Evolutionary conservation across 1,140 invertebrate species (phyloP), one percentile per base, ranked within the genome.

Genomic region (Eufriesea mexicana): DNA sequence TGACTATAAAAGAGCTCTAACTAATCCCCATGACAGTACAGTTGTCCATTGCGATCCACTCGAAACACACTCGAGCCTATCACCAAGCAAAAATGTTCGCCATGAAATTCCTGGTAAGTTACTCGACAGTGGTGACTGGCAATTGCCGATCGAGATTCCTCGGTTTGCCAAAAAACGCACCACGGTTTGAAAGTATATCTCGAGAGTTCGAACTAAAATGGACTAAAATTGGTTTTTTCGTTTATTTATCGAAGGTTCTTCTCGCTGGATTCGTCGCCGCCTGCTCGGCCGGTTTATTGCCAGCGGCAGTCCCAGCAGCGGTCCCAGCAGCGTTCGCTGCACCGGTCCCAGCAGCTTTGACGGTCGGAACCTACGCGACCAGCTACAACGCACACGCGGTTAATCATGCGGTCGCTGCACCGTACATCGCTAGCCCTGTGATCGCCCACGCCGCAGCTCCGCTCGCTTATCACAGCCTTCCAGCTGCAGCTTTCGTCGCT

Each of bases 311-410:
- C 7, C 93, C 95, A 28, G 51, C 94, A 7, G 64, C 84, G 18
- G 91, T 92, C 71, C 84, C 92, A 64, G 93, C 93, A 0, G 89
- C 93, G 23, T 92, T 94, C 8, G 93, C 95, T 7, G 94, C 94
- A 6, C 92, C 94, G 0, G 92, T 95, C n/a, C 94, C 95, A 25
- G 93, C 95, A 35, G 95, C 95, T 9, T 93, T 95, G 68, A 94
- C 93, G 51, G 92, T 96, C 1, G 95, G 95, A 5, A 96, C 96
- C 1, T 95, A 95, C 72, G 95, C 95, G 23, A 95, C 92, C 83
- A 96, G 95, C 35, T 96, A 96, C 93, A 96, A 95, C 54, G 95
- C 95, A 0, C 95, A 96, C 86, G 92, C 95, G 18, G 92, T 96
- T n/a, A 96, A 96, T 92, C 96, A 96, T 73, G 95, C 95, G 0